Evolutionary conservation across 2,797 vertebrate species (phyloP).

Genomic region (Florisuga fusca): DNA sequence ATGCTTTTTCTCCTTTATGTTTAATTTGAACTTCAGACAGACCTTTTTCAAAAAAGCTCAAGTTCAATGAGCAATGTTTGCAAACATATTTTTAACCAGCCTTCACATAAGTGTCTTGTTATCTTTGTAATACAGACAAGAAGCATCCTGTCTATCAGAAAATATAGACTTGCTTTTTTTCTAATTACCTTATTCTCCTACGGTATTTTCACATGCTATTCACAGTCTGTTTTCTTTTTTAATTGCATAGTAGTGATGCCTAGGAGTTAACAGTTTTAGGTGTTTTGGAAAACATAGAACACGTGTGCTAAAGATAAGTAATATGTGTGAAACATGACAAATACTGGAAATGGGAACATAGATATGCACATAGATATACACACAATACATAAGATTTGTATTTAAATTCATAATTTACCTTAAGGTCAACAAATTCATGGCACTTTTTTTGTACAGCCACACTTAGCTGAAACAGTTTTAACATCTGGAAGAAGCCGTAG

Average conservation of each 20-base stretch:
- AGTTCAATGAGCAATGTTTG: background rate
- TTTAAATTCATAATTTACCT: background rate
- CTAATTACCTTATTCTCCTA: background rate
- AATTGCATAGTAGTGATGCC: background rate
- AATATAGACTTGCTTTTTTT: no score
- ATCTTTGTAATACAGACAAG: conserved; percentile 34
- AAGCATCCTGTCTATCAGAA: background rate
- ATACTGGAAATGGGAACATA: background rate
- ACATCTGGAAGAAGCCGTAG: background rate
- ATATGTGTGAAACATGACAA: background rate
- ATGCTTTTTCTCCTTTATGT: background rate
- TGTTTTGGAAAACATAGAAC: background rate
- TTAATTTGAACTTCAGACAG: conserved; percentile 15
- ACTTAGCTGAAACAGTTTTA: background rate
- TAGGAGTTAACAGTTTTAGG: background rate
- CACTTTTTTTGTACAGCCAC: background rate
- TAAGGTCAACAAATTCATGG: background rate
- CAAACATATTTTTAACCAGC: background rate
- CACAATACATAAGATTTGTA: background rate
- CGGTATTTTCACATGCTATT: background rate
- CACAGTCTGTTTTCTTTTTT: background rate
- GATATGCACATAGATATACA: background rate
- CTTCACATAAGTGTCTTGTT: conserved; percentile 1
- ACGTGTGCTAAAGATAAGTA: background rate
- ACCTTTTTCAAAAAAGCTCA: conserved; percentile 4